phyloP scores from a whole-genome alignment of 2,797 vertebrate genomes.

The Gadopsis bispinosus region DNA sequence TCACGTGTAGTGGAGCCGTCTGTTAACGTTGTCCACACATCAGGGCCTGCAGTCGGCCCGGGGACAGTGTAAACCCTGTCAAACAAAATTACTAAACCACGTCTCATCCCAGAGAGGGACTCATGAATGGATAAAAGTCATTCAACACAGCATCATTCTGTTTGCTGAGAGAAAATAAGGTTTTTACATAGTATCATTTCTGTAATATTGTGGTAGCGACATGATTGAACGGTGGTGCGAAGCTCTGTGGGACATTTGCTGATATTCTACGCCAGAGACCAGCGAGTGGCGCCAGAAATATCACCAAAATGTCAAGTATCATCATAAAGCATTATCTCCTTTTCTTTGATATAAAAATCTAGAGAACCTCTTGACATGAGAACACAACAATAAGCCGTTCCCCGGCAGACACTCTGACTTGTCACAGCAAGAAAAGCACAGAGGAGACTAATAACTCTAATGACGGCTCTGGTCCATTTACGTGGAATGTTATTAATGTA shows the following conservation, averaged over 20 bases:
- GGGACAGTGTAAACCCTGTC: conserved; percentile 57
- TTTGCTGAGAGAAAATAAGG: conserved; percentile 11
- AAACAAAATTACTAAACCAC: conserved; percentile 49
- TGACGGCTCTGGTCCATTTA: neutral
- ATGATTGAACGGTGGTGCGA: neutral
- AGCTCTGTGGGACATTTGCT: neutral
- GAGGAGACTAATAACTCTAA: conserved; percentile 2
- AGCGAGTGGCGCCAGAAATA: neutral
- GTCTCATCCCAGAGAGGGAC: conserved; percentile 12
- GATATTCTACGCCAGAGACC: neutral
- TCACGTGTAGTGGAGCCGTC: conserved; percentile 52
- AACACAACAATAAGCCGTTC: conserved; percentile 2
- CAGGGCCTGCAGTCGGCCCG: conserved; percentile 39
- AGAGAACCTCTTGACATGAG: neutral
- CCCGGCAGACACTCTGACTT: neutral
- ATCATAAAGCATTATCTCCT: conserved; percentile 4
- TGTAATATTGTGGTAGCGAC: neutral
- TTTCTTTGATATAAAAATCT: neutral
- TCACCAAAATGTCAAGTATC: neutral
- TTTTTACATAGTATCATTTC: neutral
- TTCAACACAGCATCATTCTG: neutral
- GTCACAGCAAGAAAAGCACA: conserved; percentile 3
- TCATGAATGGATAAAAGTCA: conserved; percentile 28
- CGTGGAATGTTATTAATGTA: neutral
- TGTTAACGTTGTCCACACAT: conserved; percentile 58